Evolutionary conservation across 2,113 vertebrate genomes (phyloP), one percentile per base, ranked within the genome.

Genomic region (Clupea harengus): DNA sequence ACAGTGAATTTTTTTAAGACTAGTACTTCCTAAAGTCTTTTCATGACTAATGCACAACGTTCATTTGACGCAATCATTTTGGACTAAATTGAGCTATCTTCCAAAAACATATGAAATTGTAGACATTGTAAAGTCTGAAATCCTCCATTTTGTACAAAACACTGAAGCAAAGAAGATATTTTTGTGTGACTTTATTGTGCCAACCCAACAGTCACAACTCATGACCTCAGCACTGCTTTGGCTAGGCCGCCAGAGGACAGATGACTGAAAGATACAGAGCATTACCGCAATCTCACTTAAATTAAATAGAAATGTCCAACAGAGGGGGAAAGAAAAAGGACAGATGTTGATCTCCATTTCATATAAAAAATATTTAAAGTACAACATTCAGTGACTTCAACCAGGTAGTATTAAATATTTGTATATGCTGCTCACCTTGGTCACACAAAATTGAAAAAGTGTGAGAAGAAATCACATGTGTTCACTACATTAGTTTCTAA

Each of bases 281-380:
- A 75, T 32, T 32, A 39, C 28, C 39, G 67, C 67, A 39, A 39
- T 75, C 28, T 75, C 28, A 17, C 25, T 13, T 75, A 0, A 75
- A 9, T 72, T 75, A 75, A 75, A 75, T 75, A 39, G 4, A 28
- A 75, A 39, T 75, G 67, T 15, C 67, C 67, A 75, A 39, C 25
- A 39, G 10, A 11, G 13, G 67, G 32, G 10, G 11, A 75, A 75
- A 28, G 11, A 75, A 39, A 11, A 39, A 75, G 67, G 39, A 39
- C 39, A 75, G 25, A 72, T 72, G 8, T 32, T 72, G 64, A 17
- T 75, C 28, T 75, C 67, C 67, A 39, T 32, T 75, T 39, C 67
- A 75, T 75, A 75, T 75, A 75, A 75, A 39, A 75, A 75, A 75
- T 75, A 75, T 75, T 75, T 75, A 15, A 32, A 75, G 67, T 75